phyloP scores from a whole-genome alignment of 2,888 invertebrate species.

The Dromius quadrimaculatus region DNA sequence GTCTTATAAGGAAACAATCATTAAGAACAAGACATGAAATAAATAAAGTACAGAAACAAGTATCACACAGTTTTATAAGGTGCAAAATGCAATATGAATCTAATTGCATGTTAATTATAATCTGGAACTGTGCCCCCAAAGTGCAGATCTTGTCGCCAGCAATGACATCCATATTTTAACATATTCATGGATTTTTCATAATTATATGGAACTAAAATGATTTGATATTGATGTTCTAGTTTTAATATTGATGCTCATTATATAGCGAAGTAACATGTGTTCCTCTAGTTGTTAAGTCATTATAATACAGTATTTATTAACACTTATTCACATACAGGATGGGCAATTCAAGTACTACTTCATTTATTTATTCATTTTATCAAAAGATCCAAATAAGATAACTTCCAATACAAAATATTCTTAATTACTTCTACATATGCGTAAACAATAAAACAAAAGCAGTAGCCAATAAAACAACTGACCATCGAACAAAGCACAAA shows the following conservation, averaged over 20 bases:
- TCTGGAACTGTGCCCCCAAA: slow-evolving; percentile 6
- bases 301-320: neutral
- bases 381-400: too few relatives aligned
- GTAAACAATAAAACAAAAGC: too few relatives aligned
- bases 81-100: neutral
- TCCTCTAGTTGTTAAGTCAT: neutral
- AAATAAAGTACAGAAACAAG: neutral
- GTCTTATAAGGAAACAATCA: slow-evolving; percentile 3
- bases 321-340: neutral
- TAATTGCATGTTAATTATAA: slow-evolving; percentile 29
- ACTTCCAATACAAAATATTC: neutral
- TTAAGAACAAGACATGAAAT: slow-evolving; percentile 3
- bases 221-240: slow-evolving; percentile 1
- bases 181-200: slow-evolving; percentile 15
- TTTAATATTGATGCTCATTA: slow-evolving; percentile 23
- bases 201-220: slow-evolving; percentile 30
- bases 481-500: neutral
- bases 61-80: neutral
- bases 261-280: too few relatives aligned
- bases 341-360: too few relatives aligned
- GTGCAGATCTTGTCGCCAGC: slow-evolving; percentile 8
- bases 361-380: too few relatives aligned
- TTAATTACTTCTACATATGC: neutral
- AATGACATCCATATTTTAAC: neutral
- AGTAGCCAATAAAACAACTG: neutral